These are phyloP conservation scores for Chaetophractus vellerosus DNA, from an alignment of 2,797 vertebrate species.

Conservation along the genomic window DNA sequence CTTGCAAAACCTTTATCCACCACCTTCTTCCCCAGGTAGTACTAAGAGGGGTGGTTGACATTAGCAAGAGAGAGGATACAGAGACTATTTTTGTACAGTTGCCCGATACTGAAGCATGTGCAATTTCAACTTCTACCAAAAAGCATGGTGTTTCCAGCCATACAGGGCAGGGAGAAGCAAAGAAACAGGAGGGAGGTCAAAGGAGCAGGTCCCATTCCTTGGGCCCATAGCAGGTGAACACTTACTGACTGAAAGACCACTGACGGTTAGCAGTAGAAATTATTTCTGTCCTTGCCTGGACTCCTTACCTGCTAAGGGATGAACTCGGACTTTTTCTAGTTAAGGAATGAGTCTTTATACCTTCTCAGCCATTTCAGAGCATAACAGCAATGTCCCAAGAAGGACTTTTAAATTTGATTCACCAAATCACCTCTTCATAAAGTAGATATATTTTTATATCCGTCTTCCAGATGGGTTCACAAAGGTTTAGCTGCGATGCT, in stretches of 20 bases:
- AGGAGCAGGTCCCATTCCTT: background rate
- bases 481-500: background rate
- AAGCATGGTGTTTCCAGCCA: accelerated
- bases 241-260: background rate
- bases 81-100: background rate
- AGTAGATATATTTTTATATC: background rate
- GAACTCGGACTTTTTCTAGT: background rate
- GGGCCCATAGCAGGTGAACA: background rate
- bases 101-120: background rate
- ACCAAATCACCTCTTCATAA: background rate
- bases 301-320: background rate
- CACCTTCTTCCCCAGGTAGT: background rate
- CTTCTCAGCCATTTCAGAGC: background rate
- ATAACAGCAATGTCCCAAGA: background rate
- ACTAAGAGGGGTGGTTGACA: background rate
- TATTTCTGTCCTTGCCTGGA: background rate
- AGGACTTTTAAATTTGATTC: background rate
- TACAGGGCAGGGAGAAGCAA: accelerated
- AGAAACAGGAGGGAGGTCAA: background rate
- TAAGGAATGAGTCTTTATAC: background rate
- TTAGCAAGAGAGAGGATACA: background rate
- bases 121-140: background rate
- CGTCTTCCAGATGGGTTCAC: background rate
- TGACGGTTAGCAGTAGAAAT: background rate
- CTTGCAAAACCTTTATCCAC: background rate